phyloP scores from a whole-genome alignment of 2,888 invertebrate species.

The Microchrysa polita region DNA sequence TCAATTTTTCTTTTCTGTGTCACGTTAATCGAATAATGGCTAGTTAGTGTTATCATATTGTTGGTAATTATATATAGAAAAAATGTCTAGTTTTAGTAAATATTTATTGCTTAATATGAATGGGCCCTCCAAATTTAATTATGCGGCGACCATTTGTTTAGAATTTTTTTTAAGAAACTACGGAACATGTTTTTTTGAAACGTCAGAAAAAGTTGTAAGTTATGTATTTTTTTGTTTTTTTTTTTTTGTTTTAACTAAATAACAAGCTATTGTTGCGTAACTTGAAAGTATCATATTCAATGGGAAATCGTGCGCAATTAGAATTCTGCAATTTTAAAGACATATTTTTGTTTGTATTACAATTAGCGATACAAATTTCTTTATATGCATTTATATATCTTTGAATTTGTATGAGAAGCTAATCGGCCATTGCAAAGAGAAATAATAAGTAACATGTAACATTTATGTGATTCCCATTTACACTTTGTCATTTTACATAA shows the following conservation, averaged over 20 bases:
- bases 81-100: constrained; percentile 1
- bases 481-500: constrained; percentile 15
- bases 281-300: background rate
- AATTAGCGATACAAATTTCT: background rate
- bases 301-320: background rate
- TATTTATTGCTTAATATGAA: constrained; percentile 37
- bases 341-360: background rate
- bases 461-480: constrained; percentile 2
- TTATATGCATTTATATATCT: background rate
- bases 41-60: constrained; percentile 15
- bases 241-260: no score
- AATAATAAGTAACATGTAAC: constrained; percentile 11
- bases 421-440: constrained; percentile 34
- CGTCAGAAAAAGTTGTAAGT: background rate
- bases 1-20: background rate
- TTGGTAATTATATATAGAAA: background rate
- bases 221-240: no score
- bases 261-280: background rate
- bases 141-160: background rate
- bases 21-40: constrained; percentile 23
- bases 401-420: background rate
- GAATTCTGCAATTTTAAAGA: background rate
- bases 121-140: constrained; percentile 2
- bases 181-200: background rate
- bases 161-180: constrained; percentile 31